phyloP scores from a whole-genome alignment of 2,888 invertebrate species.

The Pocota personata region DNA sequence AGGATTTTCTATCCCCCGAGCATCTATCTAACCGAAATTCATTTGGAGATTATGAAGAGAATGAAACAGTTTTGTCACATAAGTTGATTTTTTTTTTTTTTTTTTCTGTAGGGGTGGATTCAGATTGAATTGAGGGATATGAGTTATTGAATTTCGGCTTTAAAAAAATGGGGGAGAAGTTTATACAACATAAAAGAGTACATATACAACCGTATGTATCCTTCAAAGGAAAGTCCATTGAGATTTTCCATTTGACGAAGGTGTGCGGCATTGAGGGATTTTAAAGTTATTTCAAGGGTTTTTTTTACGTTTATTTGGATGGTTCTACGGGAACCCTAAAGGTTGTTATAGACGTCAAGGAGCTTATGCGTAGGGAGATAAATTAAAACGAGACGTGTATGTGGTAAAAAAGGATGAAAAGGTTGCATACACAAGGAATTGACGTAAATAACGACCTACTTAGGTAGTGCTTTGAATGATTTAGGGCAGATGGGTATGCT shows the following conservation, averaged over 20 bases:
- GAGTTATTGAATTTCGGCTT: neutral
- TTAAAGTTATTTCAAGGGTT: neutral
- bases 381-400: conserved; percentile 37
- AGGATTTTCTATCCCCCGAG: neutral
- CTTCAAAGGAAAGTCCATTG: neutral
- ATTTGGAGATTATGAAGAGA: conserved; percentile 17
- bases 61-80: conserved; percentile 3
- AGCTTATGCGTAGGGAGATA: conserved; percentile 30
- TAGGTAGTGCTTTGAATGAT: conserved; percentile 5
- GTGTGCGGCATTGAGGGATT: neutral
- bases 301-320: neutral
- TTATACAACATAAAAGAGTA: neutral
- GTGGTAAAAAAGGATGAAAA: conserved; percentile 15
- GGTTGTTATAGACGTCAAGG: neutral
- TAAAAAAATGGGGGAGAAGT: neutral
- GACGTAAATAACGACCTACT: conserved; percentile 32
- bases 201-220: neutral
- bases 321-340: neutral
- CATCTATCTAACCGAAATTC: neutral
- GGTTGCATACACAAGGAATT: conserved; percentile 1
- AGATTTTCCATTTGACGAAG: neutral
- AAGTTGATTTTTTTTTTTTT: neutral
- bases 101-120: neutral
- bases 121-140: neutral
- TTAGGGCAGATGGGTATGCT: conserved; percentile 33